These are phyloP conservation scores for Microchirus variegatus DNA, from an alignment of 2,797 vertebrate genomes.

Conservation along the genomic window DNA sequence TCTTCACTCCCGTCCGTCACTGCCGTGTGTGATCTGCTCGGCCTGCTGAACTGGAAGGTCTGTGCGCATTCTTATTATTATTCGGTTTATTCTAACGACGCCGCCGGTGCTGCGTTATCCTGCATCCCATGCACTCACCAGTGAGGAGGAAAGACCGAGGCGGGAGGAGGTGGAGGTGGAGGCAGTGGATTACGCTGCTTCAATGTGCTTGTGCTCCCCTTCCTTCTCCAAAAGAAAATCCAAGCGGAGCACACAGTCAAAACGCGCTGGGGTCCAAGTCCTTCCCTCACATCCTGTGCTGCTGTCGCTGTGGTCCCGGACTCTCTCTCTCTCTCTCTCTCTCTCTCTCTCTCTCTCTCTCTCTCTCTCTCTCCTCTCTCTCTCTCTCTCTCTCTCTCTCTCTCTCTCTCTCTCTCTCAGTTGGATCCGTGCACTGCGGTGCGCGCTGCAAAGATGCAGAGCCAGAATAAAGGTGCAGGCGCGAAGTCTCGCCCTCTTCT, in stretches of 20 bases:
- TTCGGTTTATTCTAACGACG: conserved; percentile 27
- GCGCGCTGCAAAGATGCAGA: conserved; percentile 59
- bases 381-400: no score
- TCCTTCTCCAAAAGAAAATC: not conserved
- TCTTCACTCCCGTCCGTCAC: conserved; percentile 14
- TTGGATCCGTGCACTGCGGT: conserved; percentile 55
- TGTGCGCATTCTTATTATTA: not conserved
- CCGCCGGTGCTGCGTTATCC: conserved; percentile 70
- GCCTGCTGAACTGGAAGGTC: conserved; percentile 44
- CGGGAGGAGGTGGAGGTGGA: not conserved
- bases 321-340: no score
- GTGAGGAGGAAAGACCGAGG: not conserved
- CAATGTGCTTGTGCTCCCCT: conserved; percentile 17
- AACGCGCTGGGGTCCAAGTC: no score
- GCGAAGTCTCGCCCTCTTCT: conserved; percentile 38
- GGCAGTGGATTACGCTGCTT: conserved; percentile 36
- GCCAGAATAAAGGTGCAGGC: conserved; percentile 59
- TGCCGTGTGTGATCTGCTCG: conserved; percentile 29
- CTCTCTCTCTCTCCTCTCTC: no score
- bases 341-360: no score
- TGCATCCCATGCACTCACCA: conserved; percentile 48
- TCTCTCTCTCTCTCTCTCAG: no score
- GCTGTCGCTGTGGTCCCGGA: no score
- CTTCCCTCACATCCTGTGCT: no score
- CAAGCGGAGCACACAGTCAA: no score